Evolutionary conservation across 2,888 invertebrate species (phyloP).

Genomic region (Sphecodes monilicornis): DNA sequence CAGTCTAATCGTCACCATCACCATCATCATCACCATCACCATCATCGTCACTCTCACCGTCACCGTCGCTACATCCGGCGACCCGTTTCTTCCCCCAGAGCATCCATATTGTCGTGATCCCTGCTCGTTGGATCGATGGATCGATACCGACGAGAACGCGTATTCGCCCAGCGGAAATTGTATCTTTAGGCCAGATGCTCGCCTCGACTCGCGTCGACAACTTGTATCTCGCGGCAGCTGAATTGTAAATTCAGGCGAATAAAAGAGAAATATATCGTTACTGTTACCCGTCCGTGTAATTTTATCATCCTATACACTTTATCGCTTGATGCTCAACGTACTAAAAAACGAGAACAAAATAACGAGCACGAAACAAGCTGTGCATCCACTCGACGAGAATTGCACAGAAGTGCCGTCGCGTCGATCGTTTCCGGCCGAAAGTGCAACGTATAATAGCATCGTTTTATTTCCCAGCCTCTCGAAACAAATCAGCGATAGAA

Average conservation of each 20-base stretch:
- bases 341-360: background rate
- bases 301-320: background rate
- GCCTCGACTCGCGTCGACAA: slow-evolving; percentile 1
- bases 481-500: too few relatives aligned
- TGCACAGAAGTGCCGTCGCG: too few relatives aligned
- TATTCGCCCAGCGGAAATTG: slow-evolving; percentile 25
- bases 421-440: too few relatives aligned
- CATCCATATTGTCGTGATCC: slow-evolving; percentile 28
- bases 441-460: too few relatives aligned
- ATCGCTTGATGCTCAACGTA: background rate
- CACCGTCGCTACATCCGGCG: background rate
- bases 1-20: background rate
- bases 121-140: slow-evolving; percentile 2
- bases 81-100: background rate
- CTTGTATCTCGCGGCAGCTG: slow-evolving; percentile 32
- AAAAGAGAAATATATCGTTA: slow-evolving; percentile 52
- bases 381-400: too few relatives aligned
- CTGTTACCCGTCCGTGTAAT: slow-evolving; percentile 20
- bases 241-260: slow-evolving; percentile 48
- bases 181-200: slow-evolving; percentile 11
- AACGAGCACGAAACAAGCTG: too few relatives aligned
- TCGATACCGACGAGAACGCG: slow-evolving; percentile 3
- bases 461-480: too few relatives aligned
- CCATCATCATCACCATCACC: too few relatives aligned
- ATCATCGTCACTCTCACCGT: too few relatives aligned